A percentile compares a stretch with the other conserved stretches of the same genome.
Conservation (phyloP, 2,113 vertebrate genomes). For the Sterna hirundo region DNA sequence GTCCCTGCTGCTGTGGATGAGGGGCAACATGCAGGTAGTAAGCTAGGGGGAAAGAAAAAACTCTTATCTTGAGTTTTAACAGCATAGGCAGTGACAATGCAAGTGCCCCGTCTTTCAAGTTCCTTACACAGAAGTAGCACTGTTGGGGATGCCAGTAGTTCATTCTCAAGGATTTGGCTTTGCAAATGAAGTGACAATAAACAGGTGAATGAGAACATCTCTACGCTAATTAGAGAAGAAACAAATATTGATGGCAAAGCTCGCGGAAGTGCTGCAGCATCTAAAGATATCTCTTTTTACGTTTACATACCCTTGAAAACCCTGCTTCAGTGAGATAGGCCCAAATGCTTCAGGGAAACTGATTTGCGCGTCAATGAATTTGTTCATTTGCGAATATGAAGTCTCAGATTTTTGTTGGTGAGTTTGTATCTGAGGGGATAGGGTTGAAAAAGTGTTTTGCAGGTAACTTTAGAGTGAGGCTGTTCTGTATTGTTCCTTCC, state of each 20-base stretch:
- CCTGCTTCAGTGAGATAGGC: not conserved
- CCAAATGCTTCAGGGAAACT: not conserved
- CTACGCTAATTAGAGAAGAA: not conserved
- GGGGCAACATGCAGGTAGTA: not conserved
- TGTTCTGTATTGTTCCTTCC: not conserved
- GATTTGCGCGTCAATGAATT: not conserved
- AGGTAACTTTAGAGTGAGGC: not conserved
- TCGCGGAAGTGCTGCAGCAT: not conserved
- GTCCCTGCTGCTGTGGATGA: not conserved
- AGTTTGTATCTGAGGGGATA: not conserved
- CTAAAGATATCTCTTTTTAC: not conserved
- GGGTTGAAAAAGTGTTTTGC: not conserved
- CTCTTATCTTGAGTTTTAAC: not conserved
- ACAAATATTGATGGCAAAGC: not conserved
- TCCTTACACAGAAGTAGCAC: not conserved
- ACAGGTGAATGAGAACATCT: not conserved
- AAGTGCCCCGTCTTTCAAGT: not conserved
- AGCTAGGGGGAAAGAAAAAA: not conserved
- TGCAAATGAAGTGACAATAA: rapidly evolving
- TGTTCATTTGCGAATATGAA: not conserved
- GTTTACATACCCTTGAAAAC: not conserved
- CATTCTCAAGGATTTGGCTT: not conserved
- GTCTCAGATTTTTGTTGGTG: not conserved
- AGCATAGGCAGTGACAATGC: not conserved
- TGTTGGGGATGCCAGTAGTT: not conserved